Evolutionary conservation across 2,888 invertebrate genomes (phyloP).

Genomic region (Hypena proboscidalis): DNA sequence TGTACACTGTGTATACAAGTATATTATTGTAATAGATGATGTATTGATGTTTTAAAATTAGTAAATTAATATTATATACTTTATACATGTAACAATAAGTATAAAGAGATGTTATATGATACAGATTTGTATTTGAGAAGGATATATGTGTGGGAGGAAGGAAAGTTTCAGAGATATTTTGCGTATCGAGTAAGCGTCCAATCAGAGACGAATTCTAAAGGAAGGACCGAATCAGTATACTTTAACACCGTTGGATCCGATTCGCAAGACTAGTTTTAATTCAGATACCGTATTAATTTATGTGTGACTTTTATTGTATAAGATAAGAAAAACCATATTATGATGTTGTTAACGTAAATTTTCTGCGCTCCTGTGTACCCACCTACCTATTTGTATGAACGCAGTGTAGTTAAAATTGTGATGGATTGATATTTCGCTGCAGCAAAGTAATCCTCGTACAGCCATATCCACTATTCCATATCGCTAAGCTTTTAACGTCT

Average conservation of each 20-base stretch:
- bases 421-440: slow-evolving; percentile 34
- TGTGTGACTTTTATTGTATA: slow-evolving; percentile 35
- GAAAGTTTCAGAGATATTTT: slow-evolving; percentile 20
- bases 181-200: slow-evolving; percentile 8
- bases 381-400: slow-evolving; percentile 6
- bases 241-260: slow-evolving; percentile 12
- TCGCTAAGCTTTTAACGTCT: slow-evolving; percentile 59
- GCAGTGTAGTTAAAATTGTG: slow-evolving; percentile 42
- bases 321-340: slow-evolving; percentile 25
- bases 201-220: slow-evolving; percentile 8
- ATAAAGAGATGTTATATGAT: slow-evolving; percentile 29
- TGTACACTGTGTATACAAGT: slow-evolving; percentile 64
- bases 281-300: slow-evolving; percentile 28
- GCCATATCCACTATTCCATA: slow-evolving; percentile 64
- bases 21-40: slow-evolving; percentile 58
- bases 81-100: slow-evolving; percentile 51
- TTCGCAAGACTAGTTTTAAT: slow-evolving; percentile 29
- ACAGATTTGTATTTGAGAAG: slow-evolving; percentile 31
- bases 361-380: slow-evolving; percentile 29
- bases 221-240: slow-evolving; percentile 16
- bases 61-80: slow-evolving; percentile 59
- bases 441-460: slow-evolving; percentile 30
- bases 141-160: slow-evolving; percentile 14
- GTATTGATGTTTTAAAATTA: slow-evolving; percentile 62
- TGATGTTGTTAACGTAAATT: slow-evolving; percentile 39